Base-by-base conservation (phyloP, 2,797 vertebrate species). In the Xenops minutus region DNA sequence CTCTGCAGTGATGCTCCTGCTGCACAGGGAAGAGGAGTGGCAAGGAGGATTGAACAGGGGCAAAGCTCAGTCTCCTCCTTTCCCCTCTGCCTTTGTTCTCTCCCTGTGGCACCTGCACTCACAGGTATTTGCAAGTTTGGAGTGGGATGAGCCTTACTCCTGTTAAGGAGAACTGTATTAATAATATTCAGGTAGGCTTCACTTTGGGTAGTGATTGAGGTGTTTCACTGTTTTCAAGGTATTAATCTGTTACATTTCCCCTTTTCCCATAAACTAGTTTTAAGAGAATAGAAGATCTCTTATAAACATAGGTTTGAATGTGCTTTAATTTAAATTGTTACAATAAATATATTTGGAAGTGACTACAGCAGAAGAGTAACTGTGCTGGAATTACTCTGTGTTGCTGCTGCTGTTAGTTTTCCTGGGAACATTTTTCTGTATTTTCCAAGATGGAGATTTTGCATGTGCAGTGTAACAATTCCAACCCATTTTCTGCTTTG, bases 391-490 rank as follows among this genome's bases (percentile, higher is more conserved):
- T 83, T 14, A 16, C 44, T 39, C 62, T 5, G 7, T n/a, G 3
- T 51, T 63, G 9, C 17, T 48, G n/a, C 1, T 27, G 41, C 17
- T 48, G n/a, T 1, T 27, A 37, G 8, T 49, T 85, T 86, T 68
- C 39, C 24, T 29, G 66, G 55, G 41, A 64, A 43, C 2, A 0
- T 13, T 69, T 80, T 39, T 4, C 43, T 11, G 1, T n/a, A 0
- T 41, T 58, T 88, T 27, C 43, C 41, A 36, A 18, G 69, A 17
- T 26, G 43, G 2, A 1, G 29, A 1, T 61, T 30, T 34, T 71
- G 80, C 4, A 4, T 0, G 7, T 39, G 20, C 17, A 37, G 3
- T 2, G 4, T 49, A 52, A 55, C 34, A 78, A 30, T 34, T 29
- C 49, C 59, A 74, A 62, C 36, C 4, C 44, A 0, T 23, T 80